Percentiles rank a stretch among this genome's conserved stretches.
These are phyloP conservation scores for Sphaeramia orbicularis DNA, from an alignment of 2,797 vertebrate species.

Conservation along the genomic window DNA sequence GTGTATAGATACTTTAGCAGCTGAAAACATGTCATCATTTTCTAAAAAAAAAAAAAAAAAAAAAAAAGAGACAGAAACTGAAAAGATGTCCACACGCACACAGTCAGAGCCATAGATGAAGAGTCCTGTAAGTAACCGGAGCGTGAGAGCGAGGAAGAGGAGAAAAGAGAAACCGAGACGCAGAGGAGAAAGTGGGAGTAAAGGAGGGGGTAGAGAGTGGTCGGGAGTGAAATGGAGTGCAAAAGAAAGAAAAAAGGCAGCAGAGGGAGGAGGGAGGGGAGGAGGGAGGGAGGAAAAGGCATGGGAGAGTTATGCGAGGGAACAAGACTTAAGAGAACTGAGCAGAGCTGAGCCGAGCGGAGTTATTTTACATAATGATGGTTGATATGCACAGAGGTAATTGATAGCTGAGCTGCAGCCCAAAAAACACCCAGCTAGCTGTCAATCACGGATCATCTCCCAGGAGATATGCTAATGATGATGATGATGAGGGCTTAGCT, in stretches of 20 bases:
- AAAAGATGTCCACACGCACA: conserved; percentile 30
- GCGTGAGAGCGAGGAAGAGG: conserved; percentile 11
- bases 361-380: conserved; percentile 97
- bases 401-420: conserved; percentile 94
- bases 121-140: conserved; percentile 20
- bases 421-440: conserved; percentile 82
- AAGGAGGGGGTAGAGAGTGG: conserved; percentile 27
- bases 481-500: conserved; percentile 81
- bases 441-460: conserved; percentile 83
- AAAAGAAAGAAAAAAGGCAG: conserved; percentile 67
- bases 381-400: conserved; percentile 97
- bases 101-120: conserved; percentile 16
- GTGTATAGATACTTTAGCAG: conserved; percentile 7
- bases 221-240: conserved; percentile 48
- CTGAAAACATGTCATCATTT: conserved; percentile 22
- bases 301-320: conserved; percentile 72
- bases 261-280: conserved; percentile 26
- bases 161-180: conserved; percentile 30
- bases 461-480: conserved; percentile 86
- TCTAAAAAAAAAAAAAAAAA: not conserved
- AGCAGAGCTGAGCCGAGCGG: conserved; percentile 83
- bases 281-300: conserved; percentile 26
- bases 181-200: conserved; percentile 33
- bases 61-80: not conserved
- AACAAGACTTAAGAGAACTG: conserved; percentile 79